Evolutionary conservation across 2,797 vertebrate genomes (phyloP).

Genomic region (Mus spretus): DNA sequence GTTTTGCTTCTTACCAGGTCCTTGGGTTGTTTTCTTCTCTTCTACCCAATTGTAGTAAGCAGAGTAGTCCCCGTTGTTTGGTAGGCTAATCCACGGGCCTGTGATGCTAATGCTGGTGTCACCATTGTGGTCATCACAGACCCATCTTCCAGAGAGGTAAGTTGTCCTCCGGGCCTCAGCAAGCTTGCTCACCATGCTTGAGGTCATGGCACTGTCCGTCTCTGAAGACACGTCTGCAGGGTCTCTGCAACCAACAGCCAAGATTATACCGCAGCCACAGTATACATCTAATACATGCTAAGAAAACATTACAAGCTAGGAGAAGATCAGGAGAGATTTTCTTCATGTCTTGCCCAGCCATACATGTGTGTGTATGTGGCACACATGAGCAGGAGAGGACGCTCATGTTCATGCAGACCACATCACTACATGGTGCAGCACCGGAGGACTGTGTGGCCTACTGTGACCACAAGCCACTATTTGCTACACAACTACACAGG

Average conservation of each 20-base stretch:
- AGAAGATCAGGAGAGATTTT: not conserved
- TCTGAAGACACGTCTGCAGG: constrained; percentile 93
- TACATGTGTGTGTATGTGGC: not conserved
- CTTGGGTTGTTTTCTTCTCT: constrained; percentile 96
- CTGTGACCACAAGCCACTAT: not conserved
- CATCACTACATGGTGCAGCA: not conserved
- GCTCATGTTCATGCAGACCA: no score
- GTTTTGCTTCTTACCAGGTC: constrained; percentile 92
- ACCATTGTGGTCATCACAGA: constrained; percentile 98
- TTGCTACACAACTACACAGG: no score
- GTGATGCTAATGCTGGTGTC: constrained; percentile 98
- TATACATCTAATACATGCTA: not conserved
- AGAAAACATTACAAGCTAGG: not conserved
- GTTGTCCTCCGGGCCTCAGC: constrained; percentile 97
- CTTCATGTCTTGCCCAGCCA: not conserved
- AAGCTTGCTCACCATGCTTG: constrained; percentile 97
- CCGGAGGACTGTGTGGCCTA: not conserved
- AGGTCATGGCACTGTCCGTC: constrained; percentile 94
- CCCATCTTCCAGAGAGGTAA: constrained; percentile 97
- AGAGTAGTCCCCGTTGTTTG: constrained; percentile 98
- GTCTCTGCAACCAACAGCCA: constrained; percentile 89
- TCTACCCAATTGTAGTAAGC: constrained; percentile 98
- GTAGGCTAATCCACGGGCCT: constrained; percentile 94
- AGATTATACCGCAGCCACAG: not conserved
- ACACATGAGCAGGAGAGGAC: not conserved